Evolutionary conservation across 1,140 invertebrate species (phyloP), one percentile per base, ranked within the genome.

Genomic region (Lordiphosa stackelbergi): DNA sequence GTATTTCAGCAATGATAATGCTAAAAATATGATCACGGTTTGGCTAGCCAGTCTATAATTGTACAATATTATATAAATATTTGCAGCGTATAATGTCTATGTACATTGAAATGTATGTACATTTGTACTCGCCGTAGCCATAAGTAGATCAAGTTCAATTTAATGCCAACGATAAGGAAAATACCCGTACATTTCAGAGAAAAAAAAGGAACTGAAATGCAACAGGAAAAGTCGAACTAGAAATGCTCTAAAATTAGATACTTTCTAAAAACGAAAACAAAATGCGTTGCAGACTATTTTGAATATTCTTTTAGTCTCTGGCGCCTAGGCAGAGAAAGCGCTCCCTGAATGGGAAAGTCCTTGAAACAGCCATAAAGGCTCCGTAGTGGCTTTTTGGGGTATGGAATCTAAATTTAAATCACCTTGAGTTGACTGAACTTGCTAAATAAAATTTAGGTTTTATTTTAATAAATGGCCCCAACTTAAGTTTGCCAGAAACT

Each of bases 1-100:
- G 38, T 38, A 52, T 12, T 35, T 36, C 11, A 16, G 46, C 41
- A 31, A 31, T 52, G 53, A 61, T 55, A 69, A 28, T 58, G 60
- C 75, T 71, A 81, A 68, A 79, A 81, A 81, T 81, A 79, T 75
- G 63, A 55, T 42, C 42, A 12, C 52, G 55, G 54, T 70, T 61
- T 56, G 57, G 43, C 43, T 40, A 66, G 54, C 49, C 57, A 46
- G 61, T 56, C 66, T 79, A 83, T 75, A 81, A 75, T 71, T 81
- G 63, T 75, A 75, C 68, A 36, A 68, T 31, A 63, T 74, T 81
- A 71, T 74, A 79, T 79, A 79, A 79, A 79, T 79, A 81, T 81
- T 79, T 74, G 55, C 37, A 56, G 40, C 52, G 60, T 43, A 65
- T 66, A 70, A 70, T 66, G 42, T 22, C 47, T 38, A 37, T 42